Percentiles rank a stretch among this genome's conserved stretches.
Conservation (phyloP, 2,888 invertebrate genomes). For the Nezara viridula region DNA sequence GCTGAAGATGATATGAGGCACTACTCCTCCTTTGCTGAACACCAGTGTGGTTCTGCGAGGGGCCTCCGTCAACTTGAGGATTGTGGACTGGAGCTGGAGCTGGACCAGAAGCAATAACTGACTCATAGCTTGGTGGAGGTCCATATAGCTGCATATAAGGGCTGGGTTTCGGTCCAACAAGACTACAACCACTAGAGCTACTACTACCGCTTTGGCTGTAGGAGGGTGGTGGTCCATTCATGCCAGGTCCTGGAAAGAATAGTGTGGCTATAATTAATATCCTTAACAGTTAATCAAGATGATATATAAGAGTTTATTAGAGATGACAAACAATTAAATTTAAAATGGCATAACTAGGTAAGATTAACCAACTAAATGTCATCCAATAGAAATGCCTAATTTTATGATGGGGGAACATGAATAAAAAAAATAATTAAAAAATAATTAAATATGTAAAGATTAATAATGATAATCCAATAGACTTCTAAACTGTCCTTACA, state of each 20-base stretch:
- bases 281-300: neutral
- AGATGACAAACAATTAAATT: neutral
- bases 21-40: neutral
- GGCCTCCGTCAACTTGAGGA: neutral
- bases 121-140: slow-evolving; percentile 72
- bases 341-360: neutral
- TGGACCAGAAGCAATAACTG: slow-evolving; percentile 67
- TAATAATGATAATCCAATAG: too few species aligned
- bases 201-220: slow-evolving; percentile 61
- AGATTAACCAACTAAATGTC: neutral
- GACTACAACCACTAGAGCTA: slow-evolving; percentile 28
- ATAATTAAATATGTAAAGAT: too few species aligned
- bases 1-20: neutral
- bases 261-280: neutral
- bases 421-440: too few species aligned
- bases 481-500: too few species aligned
- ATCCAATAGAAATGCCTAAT: too few species aligned
- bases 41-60: slow-evolving; percentile 2
- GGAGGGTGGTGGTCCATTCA: slow-evolving; percentile 60
- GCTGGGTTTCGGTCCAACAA: slow-evolving; percentile 60
- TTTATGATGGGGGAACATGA: too few species aligned
- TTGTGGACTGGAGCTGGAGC: neutral
- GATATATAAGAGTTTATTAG: neutral
- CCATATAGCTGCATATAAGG: slow-evolving; percentile 71
- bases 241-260: neutral